Conservation (phyloP, 2,888 invertebrate genomes). For the Chouioia cunea region DNA sequence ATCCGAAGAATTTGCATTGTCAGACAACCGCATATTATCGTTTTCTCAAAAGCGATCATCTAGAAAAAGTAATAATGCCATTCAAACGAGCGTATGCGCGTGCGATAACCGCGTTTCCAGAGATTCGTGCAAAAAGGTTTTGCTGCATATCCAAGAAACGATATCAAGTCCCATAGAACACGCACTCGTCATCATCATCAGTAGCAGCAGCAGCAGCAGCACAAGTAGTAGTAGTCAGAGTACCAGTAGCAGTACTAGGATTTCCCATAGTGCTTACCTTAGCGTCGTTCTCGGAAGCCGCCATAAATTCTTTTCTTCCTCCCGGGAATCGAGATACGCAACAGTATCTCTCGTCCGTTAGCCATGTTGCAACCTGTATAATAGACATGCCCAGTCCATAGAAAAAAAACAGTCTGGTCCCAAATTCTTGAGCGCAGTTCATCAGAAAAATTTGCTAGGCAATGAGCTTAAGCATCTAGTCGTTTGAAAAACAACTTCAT, state of each 20-base stretch:
- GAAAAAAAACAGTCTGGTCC: conserved; percentile 49
- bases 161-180: conserved; percentile 15
- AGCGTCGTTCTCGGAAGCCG: conserved; percentile 52
- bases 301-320: conserved; percentile 48
- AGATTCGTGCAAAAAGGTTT: conserved; percentile 31
- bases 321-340: conserved; percentile 37
- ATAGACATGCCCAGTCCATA: not conserved
- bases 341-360: conserved; percentile 28
- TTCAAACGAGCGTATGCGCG: not conserved
- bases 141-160: conserved; percentile 35
- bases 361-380: conserved; percentile 15
- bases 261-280: conserved; percentile 51
- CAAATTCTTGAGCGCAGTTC: conserved; percentile 34
- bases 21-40: not conserved
- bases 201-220: not conserved
- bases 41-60: conserved; percentile 9
- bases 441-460: conserved; percentile 39
- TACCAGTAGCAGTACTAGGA: conserved; percentile 41
- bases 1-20: conserved; percentile 43
- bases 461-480: too few species aligned
- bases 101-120: conserved; percentile 41
- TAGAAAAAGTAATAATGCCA: not conserved
- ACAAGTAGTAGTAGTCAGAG: conserved; percentile 9
- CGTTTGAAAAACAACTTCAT: too few species aligned
- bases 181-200: not conserved